Percentiles rank a stretch among this genome's conserved stretches.
Evolutionary conservation across 2,797 vertebrate species (phyloP).

Genomic region (Oceanodroma leucorhoa): DNA sequence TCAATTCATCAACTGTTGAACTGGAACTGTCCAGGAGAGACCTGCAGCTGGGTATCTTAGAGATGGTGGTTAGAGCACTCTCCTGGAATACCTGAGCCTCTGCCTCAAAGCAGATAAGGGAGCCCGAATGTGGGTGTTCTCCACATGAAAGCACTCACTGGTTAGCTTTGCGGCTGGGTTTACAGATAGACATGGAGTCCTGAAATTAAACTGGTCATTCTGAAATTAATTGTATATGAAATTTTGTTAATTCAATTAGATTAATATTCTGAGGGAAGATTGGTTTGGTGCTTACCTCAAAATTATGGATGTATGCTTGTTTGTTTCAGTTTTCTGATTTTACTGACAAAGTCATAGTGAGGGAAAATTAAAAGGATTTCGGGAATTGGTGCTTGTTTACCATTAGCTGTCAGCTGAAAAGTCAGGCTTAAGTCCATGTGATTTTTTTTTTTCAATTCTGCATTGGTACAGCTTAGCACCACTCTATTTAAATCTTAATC

Average conservation of each 20-base stretch:
- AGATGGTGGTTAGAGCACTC: neutral
- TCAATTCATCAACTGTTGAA: neutral
- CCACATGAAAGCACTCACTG: neutral
- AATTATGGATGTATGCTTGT: neutral
- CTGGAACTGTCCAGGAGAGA: neutral
- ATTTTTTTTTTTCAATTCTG: neutral
- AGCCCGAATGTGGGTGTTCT: neutral
- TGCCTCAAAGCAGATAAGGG: neutral
- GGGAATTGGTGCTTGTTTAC: neutral
- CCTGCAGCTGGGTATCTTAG: neutral
- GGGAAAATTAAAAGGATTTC: neutral
- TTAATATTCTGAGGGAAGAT: neutral
- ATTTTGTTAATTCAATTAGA: neutral
- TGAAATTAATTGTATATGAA: neutral
- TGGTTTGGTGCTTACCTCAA: neutral
- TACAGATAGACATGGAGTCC: neutral
- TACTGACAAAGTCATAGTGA: neutral
- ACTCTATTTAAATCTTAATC: neutral
- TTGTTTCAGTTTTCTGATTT: neutral
- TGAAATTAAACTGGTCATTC: neutral
- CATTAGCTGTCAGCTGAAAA: neutral
- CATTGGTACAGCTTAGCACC: neutral
- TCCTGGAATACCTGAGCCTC: neutral
- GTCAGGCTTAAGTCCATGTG: neutral
- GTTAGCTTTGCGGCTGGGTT: neutral